Percentiles rank a stretch among this genome's conserved stretches.
These are phyloP conservation scores for Sorex maritimensis DNA, from an alignment of 2,797 vertebrate species.

Conservation along the genomic window DNA sequence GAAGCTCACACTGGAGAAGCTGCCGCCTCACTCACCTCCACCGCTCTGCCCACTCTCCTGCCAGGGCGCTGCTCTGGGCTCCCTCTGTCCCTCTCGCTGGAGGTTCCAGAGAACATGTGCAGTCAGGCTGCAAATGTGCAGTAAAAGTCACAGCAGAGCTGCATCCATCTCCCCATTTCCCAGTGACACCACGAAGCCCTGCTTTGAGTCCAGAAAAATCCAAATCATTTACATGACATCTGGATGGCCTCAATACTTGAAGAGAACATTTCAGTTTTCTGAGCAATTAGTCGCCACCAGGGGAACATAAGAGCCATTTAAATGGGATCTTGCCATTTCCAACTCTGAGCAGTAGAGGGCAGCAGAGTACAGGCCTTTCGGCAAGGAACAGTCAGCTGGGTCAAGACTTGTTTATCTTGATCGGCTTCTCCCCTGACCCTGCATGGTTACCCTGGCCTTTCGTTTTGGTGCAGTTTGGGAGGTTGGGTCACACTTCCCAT, in stretches of 20 bases:
- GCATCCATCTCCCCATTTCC: background rate
- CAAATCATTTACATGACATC: background rate
- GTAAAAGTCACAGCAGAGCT: background rate
- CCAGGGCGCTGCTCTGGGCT: background rate
- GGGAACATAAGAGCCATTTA: background rate
- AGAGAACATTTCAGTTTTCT: background rate
- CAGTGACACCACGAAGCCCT: background rate
- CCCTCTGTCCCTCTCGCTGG: background rate
- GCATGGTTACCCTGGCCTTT: background rate
- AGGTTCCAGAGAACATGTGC: no score
- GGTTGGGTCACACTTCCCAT: no score
- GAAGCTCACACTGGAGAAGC: background rate
- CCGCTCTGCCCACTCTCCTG: no score
- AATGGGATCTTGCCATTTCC: background rate
- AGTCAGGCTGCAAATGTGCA: no score
- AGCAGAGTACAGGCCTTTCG: slow-evolving; percentile 56
- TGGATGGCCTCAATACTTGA: background rate
- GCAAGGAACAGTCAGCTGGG: accelerated
- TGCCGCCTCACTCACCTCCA: background rate
- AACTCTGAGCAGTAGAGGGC: slow-evolving; percentile 71
- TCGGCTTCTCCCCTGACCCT: background rate
- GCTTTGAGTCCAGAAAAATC: background rate
- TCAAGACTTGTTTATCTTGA: background rate
- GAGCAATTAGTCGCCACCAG: background rate
- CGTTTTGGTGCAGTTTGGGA: background rate